These are phyloP conservation scores for Manacus vitellinus DNA, from an alignment of 2,113 vertebrate genomes.

Conservation along the genomic window DNA sequence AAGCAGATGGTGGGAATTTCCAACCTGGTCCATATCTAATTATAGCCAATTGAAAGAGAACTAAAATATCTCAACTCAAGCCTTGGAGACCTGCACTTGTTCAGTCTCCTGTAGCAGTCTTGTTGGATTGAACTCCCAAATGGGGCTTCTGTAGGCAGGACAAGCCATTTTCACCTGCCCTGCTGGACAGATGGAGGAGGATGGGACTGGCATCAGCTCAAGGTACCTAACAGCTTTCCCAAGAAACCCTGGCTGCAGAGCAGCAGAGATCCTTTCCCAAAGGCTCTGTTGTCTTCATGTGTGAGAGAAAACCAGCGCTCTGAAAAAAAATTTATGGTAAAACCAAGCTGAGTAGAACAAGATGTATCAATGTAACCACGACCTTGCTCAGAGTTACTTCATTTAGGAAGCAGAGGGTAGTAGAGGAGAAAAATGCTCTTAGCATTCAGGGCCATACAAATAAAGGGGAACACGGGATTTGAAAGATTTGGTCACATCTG, in stretches of 20 bases:
- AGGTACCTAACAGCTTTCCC: neutral
- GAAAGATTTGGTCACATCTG: neutral
- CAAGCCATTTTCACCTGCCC: neutral
- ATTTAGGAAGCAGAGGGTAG: accelerated
- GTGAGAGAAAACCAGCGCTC: neutral
- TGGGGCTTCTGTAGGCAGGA: neutral
- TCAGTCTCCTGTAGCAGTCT: neutral
- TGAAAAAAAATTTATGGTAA: neutral
- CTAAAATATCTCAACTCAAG: neutral
- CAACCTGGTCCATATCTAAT: neutral
- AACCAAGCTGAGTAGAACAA: neutral
- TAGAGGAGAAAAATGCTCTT: neutral
- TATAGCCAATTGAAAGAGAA: neutral
- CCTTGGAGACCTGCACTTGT: neutral
- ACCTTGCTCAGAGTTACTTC: neutral
- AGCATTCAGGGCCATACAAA: neutral
- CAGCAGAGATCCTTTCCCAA: neutral
- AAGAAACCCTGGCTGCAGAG: neutral
- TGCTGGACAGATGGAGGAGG: neutral
- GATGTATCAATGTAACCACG: neutral
- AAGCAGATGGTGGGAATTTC: conserved; percentile 15
- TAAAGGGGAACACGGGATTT: neutral
- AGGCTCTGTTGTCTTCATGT: neutral
- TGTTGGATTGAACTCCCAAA: neutral
- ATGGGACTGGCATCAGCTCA: neutral